Evolutionary conservation across 2,888 invertebrate species (phyloP).

Genomic region (Xanthorhoe spadicearia): DNA sequence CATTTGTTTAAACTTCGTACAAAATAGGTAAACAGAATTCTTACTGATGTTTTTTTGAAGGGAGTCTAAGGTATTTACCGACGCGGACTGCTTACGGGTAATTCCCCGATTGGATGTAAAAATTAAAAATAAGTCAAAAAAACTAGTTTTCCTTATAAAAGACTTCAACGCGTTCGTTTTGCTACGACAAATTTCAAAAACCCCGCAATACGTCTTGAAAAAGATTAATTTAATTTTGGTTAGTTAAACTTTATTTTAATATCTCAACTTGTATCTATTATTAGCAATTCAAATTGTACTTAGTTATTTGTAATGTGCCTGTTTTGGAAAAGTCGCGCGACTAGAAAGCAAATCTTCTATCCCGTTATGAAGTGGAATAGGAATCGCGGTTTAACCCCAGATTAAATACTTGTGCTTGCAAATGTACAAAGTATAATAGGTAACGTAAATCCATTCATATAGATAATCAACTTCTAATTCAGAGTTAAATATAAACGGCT

Average conservation of each 20-base stretch:
- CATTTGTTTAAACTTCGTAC: too few species aligned
- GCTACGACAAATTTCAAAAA: background rate
- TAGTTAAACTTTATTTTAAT: too few species aligned
- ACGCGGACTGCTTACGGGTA: too few species aligned
- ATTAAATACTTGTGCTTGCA: constrained; percentile 55
- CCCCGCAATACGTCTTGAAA: too few species aligned
- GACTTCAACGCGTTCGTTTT: background rate
- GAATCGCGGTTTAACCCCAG: constrained; percentile 48
- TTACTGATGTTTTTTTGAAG: too few species aligned
- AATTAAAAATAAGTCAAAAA: background rate
- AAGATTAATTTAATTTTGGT: too few species aligned
- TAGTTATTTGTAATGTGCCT: background rate
- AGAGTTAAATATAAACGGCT: background rate
- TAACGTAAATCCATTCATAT: background rate
- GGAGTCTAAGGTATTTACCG: too few species aligned
- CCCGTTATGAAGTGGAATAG: constrained; percentile 23
- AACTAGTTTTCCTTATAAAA: background rate
- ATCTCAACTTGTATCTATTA: too few species aligned
- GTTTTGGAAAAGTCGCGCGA: background rate
- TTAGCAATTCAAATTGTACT: background rate
- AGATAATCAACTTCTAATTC: background rate
- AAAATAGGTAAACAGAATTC: too few species aligned
- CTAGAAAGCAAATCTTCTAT: background rate
- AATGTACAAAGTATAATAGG: constrained; percentile 38
- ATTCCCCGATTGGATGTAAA: background rate